phyloP scores from a whole-genome alignment of 2,888 invertebrate species.

The Coenonympha arcania region DNA sequence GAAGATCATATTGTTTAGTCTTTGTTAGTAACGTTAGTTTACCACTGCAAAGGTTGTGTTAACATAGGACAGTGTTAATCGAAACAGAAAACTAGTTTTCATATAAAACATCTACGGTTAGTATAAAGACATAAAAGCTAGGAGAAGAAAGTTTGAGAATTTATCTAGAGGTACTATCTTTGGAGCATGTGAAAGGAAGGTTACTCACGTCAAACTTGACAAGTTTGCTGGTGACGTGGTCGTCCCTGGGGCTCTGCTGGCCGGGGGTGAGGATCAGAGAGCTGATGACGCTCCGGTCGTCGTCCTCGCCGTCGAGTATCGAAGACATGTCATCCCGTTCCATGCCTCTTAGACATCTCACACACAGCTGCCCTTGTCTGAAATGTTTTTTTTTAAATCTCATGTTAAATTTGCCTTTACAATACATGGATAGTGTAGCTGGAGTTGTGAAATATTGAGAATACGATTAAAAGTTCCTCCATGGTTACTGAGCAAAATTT shows the following conservation, averaged over 20 bases:
- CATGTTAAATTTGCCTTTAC: no score
- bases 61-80: constrained; percentile 41
- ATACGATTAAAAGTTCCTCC: no score
- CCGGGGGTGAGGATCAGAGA: constrained; percentile 64
- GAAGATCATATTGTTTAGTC: constrained; percentile 39
- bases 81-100: constrained; percentile 26
- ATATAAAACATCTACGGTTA: constrained; percentile 24
- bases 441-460: no score
- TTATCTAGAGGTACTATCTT: constrained; percentile 24
- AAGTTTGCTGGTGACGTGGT: constrained; percentile 63
- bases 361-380: constrained; percentile 88
- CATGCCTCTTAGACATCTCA: constrained; percentile 82
- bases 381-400: neutral
- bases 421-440: no score
- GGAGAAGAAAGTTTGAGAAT: constrained; percentile 27
- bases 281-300: constrained; percentile 78
- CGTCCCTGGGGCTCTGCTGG: constrained; percentile 60
- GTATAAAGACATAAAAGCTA: constrained; percentile 36
- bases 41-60: constrained; percentile 48
- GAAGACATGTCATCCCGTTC: constrained; percentile 77
- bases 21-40: constrained; percentile 55
- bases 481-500: no score
- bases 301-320: constrained; percentile 81
- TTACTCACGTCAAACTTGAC: constrained; percentile 75
- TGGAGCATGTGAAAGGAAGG: neutral